A percentile compares a stretch with the other conserved stretches of the same genome.
Evolutionary conservation across 2,113 vertebrate species (phyloP).

Genomic region (Podocnemis expansa): DNA sequence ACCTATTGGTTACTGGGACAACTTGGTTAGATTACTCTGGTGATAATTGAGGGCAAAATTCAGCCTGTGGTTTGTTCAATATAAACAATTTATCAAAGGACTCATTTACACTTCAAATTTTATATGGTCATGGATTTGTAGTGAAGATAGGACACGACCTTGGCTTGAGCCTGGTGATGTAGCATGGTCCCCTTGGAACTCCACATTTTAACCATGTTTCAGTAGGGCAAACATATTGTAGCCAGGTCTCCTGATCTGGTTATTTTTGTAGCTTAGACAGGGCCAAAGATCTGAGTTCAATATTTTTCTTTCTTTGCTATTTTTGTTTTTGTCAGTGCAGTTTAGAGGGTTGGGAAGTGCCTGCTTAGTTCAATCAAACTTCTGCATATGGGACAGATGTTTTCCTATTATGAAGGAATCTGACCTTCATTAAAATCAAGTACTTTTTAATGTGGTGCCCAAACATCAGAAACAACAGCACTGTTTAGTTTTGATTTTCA

Average conservation of each 20-base stretch:
- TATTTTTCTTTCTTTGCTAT: neutral
- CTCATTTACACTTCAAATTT: neutral
- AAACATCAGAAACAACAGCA: slow-evolving; percentile 48
- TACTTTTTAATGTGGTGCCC: slow-evolving; percentile 62
- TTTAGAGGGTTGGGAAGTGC: neutral
- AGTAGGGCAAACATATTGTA: neutral
- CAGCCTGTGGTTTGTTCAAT: neutral
- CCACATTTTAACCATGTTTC: neutral
- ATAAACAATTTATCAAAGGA: neutral
- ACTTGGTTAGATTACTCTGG: neutral
- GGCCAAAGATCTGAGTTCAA: neutral
- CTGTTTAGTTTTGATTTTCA: slow-evolving; percentile 26
- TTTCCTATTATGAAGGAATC: slow-evolving; percentile 66
- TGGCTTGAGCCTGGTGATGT: neutral
- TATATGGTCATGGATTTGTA: neutral
- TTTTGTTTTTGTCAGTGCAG: neutral
- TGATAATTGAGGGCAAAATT: neutral
- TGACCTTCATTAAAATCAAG: slow-evolving; percentile 70
- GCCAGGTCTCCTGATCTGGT: neutral
- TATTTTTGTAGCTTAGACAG: neutral
- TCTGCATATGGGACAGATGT: slow-evolving; percentile 62
- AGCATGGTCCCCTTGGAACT: neutral
- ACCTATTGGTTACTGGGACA: neutral
- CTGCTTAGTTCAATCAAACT: slow-evolving; percentile 47
- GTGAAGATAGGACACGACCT: neutral